Conservation (phyloP, 2,113 vertebrate species). For the Rhynchopsitta pachyrhyncha region DNA sequence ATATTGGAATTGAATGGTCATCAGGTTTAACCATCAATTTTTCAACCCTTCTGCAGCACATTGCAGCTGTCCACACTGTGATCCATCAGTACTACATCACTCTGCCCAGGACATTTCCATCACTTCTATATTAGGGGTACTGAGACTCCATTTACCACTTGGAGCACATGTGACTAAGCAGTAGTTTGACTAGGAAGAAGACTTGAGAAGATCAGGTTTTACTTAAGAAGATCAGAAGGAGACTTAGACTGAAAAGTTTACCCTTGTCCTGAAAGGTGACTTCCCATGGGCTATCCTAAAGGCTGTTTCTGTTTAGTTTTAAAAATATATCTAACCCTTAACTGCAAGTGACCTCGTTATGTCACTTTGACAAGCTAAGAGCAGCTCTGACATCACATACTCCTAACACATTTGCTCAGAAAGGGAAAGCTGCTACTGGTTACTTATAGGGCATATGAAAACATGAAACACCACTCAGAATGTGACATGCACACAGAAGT, state of each 20-base stretch:
- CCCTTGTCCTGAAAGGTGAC: not conserved
- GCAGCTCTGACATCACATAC: not conserved
- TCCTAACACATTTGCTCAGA: not conserved
- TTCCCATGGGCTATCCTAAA: not conserved
- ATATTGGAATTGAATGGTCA: not conserved
- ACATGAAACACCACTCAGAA: not conserved
- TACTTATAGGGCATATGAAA: not conserved
- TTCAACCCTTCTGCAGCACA: not conserved
- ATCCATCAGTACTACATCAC: not conserved
- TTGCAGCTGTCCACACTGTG: not conserved
- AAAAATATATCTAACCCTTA: not conserved
- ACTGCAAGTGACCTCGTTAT: not conserved
- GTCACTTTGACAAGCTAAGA: not conserved
- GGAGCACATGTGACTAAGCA: not conserved
- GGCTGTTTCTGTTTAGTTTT: not conserved
- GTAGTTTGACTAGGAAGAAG: not conserved
- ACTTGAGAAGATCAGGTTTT: not conserved
- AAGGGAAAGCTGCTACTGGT: not conserved
- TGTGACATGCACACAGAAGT: not conserved
- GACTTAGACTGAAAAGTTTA: not conserved
- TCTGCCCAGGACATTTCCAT: not conserved
- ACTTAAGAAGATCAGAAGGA: not conserved
- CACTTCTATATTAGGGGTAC: not conserved
- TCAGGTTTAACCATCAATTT: slow-evolving; percentile 9
- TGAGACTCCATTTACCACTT: not conserved